A percentile compares a stretch with the other conserved stretches of the same genome.
Evolutionary conservation across 2,888 invertebrate species (phyloP).

Genomic region (Stenodera caucasica): DNA sequence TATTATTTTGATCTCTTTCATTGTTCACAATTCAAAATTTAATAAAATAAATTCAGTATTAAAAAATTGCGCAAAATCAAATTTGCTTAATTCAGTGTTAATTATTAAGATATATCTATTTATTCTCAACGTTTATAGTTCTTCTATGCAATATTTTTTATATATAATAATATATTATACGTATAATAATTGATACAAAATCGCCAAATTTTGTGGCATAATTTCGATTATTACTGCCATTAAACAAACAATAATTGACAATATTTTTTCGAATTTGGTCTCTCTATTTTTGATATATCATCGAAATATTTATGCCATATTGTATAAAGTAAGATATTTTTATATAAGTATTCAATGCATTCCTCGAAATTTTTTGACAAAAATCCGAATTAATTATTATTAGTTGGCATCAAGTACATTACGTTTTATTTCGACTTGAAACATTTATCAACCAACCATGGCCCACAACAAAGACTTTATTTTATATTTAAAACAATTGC

Average conservation of each 20-base stretch:
- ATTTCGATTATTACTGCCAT: slow-evolving; percentile 5
- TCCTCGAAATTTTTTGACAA: slow-evolving; percentile 17
- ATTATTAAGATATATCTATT: slow-evolving; percentile 26
- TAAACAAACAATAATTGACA: not conserved
- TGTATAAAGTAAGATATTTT: slow-evolving; percentile 28
- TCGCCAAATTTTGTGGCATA: slow-evolving; percentile 11
- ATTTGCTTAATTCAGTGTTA: slow-evolving; percentile 17
- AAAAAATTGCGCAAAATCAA: slow-evolving; percentile 4
- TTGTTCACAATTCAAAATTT: slow-evolving; percentile 8
- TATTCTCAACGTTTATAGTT: slow-evolving; percentile 21
- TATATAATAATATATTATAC: slow-evolving; percentile 8
- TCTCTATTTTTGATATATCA: slow-evolving; percentile 16
- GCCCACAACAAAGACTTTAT: not conserved
- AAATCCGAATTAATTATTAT: slow-evolving; percentile 9
- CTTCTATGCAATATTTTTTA: slow-evolving; percentile 25
- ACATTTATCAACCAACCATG: too few relatives aligned
- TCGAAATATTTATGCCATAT: slow-evolving; percentile 28
- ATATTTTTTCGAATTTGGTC: slow-evolving; percentile 15
- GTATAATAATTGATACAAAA: slow-evolving; percentile 12
- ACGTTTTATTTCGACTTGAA: not conserved
- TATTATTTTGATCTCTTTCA: slow-evolving; percentile 17
- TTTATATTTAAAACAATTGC: not conserved
- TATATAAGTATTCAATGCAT: slow-evolving; percentile 20
- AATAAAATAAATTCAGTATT: slow-evolving; percentile 19
- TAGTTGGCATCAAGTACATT: slow-evolving; percentile 19